These are phyloP conservation scores for Mionectes macconnelli DNA, from an alignment of 2,113 vertebrate genomes.

Conservation along the genomic window DNA sequence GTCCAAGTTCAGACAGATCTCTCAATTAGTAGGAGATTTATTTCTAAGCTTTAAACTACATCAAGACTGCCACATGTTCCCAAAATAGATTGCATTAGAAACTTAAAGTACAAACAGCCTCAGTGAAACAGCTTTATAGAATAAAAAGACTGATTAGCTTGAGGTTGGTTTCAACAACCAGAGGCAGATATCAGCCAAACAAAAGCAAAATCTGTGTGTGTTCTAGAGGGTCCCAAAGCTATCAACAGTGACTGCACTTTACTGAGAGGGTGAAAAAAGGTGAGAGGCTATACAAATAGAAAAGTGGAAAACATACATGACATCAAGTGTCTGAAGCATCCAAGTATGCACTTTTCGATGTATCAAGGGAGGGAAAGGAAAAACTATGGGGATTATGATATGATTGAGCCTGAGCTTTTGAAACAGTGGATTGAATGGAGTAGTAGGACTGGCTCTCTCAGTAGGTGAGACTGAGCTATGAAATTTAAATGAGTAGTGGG, in stretches of 20 bases:
- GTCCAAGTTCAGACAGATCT: background rate
- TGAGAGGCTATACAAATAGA: background rate
- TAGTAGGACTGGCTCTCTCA: background rate
- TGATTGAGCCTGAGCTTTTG: background rate
- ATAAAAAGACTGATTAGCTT: background rate
- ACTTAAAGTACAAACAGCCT: background rate
- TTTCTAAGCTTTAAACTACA: background rate
- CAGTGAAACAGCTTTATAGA: background rate
- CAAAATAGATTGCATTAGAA: background rate
- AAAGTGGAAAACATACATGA: background rate
- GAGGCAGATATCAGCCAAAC: background rate
- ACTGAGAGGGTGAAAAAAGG: background rate
- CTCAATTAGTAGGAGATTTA: background rate
- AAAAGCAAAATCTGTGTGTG: background rate
- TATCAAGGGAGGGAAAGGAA: background rate
- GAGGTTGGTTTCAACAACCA: background rate
- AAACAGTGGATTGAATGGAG: background rate
- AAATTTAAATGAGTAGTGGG: background rate
- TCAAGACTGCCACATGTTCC: background rate
- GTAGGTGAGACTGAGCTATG: background rate
- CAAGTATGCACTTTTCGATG: background rate
- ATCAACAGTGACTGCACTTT: background rate
- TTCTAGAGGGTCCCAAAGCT: background rate
- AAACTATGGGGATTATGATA: background rate
- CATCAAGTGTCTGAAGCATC: background rate